Evolutionary conservation across 2,797 vertebrate species (phyloP).

Genomic region (Diceros bicornis): DNA sequence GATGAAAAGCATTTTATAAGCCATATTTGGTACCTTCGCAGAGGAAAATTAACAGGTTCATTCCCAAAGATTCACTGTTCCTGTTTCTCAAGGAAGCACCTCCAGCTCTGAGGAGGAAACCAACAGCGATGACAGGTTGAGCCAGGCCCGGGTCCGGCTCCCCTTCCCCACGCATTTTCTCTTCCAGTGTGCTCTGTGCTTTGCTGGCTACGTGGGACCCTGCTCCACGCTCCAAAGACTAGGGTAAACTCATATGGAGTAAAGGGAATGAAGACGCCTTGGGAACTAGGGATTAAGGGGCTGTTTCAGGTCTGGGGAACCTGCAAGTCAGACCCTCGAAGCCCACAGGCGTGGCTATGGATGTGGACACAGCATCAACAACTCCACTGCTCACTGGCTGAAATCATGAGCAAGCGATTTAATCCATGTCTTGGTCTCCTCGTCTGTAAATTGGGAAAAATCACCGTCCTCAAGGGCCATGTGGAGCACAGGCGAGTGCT

Average conservation of each 20-base stretch:
- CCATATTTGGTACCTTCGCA: not conserved
- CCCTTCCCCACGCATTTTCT: not conserved
- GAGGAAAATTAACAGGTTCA: not conserved
- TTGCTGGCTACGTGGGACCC: too few species aligned
- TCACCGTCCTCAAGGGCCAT: not conserved
- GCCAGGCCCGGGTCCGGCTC: not conserved
- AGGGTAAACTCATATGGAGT: not conserved
- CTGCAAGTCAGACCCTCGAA: not conserved
- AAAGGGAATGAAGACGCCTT: not conserved
- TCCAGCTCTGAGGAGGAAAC: not conserved
- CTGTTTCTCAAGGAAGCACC: not conserved
- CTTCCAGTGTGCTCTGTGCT: not conserved
- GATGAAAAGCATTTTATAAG: not conserved
- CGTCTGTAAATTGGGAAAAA: not conserved
- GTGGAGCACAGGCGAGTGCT: not conserved
- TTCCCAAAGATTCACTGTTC: too few species aligned
- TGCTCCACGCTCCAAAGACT: not conserved
- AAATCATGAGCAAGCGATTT: not conserved
- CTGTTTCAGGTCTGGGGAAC: not conserved
- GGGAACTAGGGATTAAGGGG: accelerated
- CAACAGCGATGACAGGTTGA: accelerated
- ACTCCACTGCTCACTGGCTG: not conserved
- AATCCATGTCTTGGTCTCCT: not conserved
- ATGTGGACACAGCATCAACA: not conserved
- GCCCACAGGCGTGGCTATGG: accelerated